Base-by-base conservation (phyloP, 2,797 vertebrate genomes). In the Molossus molossus region DNA sequence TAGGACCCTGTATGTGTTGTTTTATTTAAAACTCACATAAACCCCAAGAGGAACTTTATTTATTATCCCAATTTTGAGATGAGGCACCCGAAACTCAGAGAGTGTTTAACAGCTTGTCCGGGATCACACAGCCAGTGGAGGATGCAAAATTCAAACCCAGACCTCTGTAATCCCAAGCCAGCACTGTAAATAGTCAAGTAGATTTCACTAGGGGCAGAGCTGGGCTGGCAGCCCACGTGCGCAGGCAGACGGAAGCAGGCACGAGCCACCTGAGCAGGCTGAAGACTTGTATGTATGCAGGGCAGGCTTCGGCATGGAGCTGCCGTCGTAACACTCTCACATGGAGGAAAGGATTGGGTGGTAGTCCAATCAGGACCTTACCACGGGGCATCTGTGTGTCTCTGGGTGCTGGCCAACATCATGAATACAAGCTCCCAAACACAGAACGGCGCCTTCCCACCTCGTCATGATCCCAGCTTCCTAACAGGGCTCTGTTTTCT, bases 51-150 rank as follows among this genome's bases (percentile, higher is more conserved):
- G 40, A 27, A 29, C 17, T 95, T 87, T 14, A n/a, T 93, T 21
- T 89, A 29, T 72, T 67, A 65, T 37, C 33, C 33, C 33, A 88
- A 20, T 58, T 83, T 92, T 80, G 50, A 76, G 57, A 70, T 60
- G 29, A 90, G 37, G 17, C 64, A 90, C n/a, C 53, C 27, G 55
- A 94, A 79, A 82, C 33, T 96, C 29, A 33, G 1, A 60, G 64
- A 80, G 7, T 57, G 86, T 75, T 97, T 91, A 91, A 73, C 88
- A 14, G 40, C 45, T 89, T 96, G 29, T 70, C 48, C 53, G 57
- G 50, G 75, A 20, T 94, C 76, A 73, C 50, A 40, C 3, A 13
- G 14, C 40, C 53, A 81, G n/a, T 60, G 80, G 83, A 85, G 33
- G 37, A 83, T 64, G 37, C 23, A 83, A 69, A 69, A 87, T 91